These are phyloP conservation scores for Centropus unirufus DNA, from an alignment of 2,113 vertebrate species.

Conservation along the genomic window DNA sequence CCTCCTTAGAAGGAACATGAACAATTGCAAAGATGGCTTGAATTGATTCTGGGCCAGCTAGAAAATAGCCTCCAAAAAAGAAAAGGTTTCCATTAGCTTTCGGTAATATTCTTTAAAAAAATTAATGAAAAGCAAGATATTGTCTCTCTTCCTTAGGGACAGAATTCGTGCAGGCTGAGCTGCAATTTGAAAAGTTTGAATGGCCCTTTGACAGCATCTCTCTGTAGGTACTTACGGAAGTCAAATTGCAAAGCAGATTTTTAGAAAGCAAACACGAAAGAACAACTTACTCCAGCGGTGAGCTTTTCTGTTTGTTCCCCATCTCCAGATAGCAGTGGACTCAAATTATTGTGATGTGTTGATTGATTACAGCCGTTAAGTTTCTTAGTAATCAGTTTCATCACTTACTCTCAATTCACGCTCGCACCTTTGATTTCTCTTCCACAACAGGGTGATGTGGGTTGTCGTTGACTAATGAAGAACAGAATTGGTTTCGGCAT, in stretches of 20 bases:
- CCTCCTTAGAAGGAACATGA: not conserved
- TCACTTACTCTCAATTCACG: slow-evolving; percentile 73
- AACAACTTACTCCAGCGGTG: not conserved
- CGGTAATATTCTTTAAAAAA: slow-evolving; percentile 30
- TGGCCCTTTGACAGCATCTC: not conserved
- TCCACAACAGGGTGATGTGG: slow-evolving; percentile 75
- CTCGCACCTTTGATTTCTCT: slow-evolving; percentile 80
- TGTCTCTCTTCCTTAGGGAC: not conserved
- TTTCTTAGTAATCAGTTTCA: slow-evolving; percentile 78
- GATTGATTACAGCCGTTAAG: slow-evolving; percentile 79
- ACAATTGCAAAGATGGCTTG: not conserved
- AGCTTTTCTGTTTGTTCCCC: slow-evolving; percentile 32
- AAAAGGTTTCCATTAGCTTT: not conserved
- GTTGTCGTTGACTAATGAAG: slow-evolving; percentile 84
- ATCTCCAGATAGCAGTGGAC: slow-evolving; percentile 36
- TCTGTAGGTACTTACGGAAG: not conserved
- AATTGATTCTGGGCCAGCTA: not conserved
- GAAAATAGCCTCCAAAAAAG: not conserved
- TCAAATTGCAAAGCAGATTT: not conserved
- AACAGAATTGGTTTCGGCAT: slow-evolving; percentile 81
- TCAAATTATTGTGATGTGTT: slow-evolving; percentile 75
- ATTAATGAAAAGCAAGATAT: not conserved
- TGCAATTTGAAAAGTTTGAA: not conserved
- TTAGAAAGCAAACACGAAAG: slow-evolving; percentile 31
- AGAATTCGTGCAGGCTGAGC: not conserved